Percentiles rank a stretch among this genome's conserved stretches.
Conservation (phyloP, 2,888 invertebrate genomes). For the Ecliptopera silaceata region DNA sequence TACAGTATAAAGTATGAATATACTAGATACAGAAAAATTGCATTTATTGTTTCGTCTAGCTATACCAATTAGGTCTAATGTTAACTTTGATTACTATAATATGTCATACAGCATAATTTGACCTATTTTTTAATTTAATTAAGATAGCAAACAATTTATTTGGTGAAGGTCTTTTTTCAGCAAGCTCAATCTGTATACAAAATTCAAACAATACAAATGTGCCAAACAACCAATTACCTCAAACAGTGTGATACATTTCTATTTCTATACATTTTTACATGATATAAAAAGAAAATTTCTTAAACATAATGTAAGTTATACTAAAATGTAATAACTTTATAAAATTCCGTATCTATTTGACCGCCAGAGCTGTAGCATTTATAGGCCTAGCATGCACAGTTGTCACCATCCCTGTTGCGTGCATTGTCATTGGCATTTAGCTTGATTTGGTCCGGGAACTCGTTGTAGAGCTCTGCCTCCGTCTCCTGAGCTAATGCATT, state of each 20-base stretch:
- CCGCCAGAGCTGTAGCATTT: constrained; percentile 52
- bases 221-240: constrained; percentile 56
- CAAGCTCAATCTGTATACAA: constrained; percentile 27
- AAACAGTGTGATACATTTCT: constrained; percentile 50
- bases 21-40: background rate
- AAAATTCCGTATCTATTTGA: constrained; percentile 67
- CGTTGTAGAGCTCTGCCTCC: constrained; percentile 97
- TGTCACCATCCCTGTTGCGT: constrained; percentile 88
- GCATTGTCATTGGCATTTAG: constrained; percentile 89
- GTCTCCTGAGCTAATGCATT: constrained; percentile 97
- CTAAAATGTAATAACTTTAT: constrained; percentile 66
- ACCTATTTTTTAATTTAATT: background rate
- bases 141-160: background rate
- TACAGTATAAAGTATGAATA: background rate
- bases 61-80: background rate
- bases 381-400: constrained; percentile 88
- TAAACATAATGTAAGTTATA: constrained; percentile 69
- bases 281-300: constrained; percentile 70
- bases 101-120: background rate
- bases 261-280: constrained; percentile 76
- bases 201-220: constrained; percentile 34
- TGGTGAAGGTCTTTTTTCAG: constrained; percentile 1
- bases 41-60: background rate
- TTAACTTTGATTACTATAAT: background rate
- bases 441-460: constrained; percentile 98